Evolutionary conservation across 1,140 invertebrate genomes (phyloP), one percentile per base, ranked within the genome.

Genomic region (Liolophura sinensis): DNA sequence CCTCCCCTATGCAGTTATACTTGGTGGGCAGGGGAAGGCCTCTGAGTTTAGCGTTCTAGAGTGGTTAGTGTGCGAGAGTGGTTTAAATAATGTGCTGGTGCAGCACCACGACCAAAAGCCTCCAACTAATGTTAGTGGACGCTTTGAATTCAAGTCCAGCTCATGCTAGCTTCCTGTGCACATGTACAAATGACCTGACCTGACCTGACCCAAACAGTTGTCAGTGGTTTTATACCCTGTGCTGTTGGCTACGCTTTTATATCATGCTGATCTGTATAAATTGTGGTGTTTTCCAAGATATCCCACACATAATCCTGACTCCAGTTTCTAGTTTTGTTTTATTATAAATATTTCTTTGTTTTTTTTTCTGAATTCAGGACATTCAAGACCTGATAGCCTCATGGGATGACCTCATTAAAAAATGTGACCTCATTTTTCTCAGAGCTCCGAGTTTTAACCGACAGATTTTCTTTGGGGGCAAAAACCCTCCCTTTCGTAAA

Each of bases 371-470:
- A 80, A 87, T 85, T n/a, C 78, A 94, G 92, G 91, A 94, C 78
- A 88, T 95, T 9, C 89, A 91, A 87, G 90, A 92, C 16, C 88
- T 94, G 46, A 74, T 94, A 46, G 80, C 87, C 15, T 82, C 85
- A 1, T 95, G 93, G 93, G 83, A 86, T 24, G 79, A 85, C 16
- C 87, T 91, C 48, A 84, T 95, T 1, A 85, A 81, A 22, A 85
- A 87, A 24, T 93, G 92, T 77, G 86, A 89, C n/a, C 75, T 91
- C n/a, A 90, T 96, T 54, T 88, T 95, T 61, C 91, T 91, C 69
- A 87, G 92, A 68, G 92, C 93, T 1, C 91, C 92, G 9, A 88
- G 90, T 1, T 85, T 88, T 47, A 94, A 93, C 83, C 86, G 89
- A 60, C 86, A 84, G 5, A 88, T 92, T 1, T 82, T 95, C 15